phyloP scores from a whole-genome alignment of 2,113 vertebrate species.

The Urocolius indicus region DNA sequence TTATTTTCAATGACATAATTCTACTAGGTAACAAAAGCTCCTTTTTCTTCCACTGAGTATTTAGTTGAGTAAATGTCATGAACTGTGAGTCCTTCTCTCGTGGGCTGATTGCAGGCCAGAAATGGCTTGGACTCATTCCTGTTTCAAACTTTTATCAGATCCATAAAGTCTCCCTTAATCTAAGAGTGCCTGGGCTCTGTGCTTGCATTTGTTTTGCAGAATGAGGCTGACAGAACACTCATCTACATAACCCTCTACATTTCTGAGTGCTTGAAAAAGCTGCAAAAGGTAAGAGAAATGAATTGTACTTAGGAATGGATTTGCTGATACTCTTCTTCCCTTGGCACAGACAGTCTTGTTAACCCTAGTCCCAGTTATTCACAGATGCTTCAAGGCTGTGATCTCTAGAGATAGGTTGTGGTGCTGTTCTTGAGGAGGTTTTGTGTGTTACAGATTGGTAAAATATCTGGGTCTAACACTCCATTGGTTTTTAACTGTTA shows the following conservation, averaged over 20 bases:
- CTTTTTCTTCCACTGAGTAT: neutral
- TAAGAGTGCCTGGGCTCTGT: neutral
- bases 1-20: neutral
- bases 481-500: neutral
- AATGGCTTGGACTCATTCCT: neutral
- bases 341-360: neutral
- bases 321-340: neutral
- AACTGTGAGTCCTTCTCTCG: neutral
- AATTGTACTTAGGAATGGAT: neutral
- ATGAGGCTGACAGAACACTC: constrained; percentile 96
- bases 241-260: constrained; percentile 98
- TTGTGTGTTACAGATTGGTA: neutral
- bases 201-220: constrained; percentile 77
- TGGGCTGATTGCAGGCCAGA: neutral
- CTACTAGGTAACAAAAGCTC: neutral
- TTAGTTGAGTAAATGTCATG: neutral
- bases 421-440: neutral
- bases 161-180: neutral
- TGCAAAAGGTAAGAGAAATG: constrained; percentile 89
- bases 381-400: neutral
- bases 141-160: neutral
- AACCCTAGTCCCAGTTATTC: neutral
- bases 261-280: constrained; percentile 96
- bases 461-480: neutral
- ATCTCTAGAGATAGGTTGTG: neutral